Base-by-base conservation (phyloP, 1,140 invertebrate genomes). In the Latrodectus geometricus region DNA sequence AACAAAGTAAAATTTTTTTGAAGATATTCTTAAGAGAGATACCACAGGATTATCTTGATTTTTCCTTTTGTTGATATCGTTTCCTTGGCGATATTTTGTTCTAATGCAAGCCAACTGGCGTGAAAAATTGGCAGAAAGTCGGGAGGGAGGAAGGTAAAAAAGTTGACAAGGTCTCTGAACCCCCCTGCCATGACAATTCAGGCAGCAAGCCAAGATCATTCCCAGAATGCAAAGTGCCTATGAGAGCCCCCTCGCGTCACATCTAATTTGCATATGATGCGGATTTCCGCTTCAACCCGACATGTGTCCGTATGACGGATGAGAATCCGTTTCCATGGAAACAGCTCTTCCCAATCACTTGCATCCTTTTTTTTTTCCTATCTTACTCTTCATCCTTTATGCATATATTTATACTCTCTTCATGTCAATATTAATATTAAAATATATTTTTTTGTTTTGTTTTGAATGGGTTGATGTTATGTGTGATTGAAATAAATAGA, bases 221-320 rank as follows among this genome's bases (percentile, higher is more conserved):
- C 70, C 79, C 49, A 61, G 70, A 72, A 72, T 73, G 80, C 80
- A 82, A 65, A 73, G 80, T 50, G 80, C 21, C 20, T 65, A 17
- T 61, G 54, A 61, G 17, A 61, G 68, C 78, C 20, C 61, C 72
- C 80, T 68, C 70, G 23, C 54, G 80, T 83, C 80, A 65, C 80
- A 83, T 83, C 80, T 84, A 76, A 84, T 84, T 84, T 84, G 82
- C 82, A 84, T 84, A 76, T 76, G 82, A 84, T 84, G 82, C 74
- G 82, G 82, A 84, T 84, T 84, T 84, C 82, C 82, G 72, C 68
- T 76, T 73, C 15, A 23, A 52, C 72, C 82, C 82, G 82, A 84
- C 82, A 84, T 84, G 56, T 84, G 82, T 84, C 82, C 82, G 73
- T 76, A 84, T 84, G 82, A 84, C 35, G 75, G 82, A 84, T 84